Percentiles rank a stretch among this genome's conserved stretches.
These are phyloP conservation scores for Ophiodon elongatus DNA, from an alignment of 2,113 vertebrate species.

Conservation along the genomic window DNA sequence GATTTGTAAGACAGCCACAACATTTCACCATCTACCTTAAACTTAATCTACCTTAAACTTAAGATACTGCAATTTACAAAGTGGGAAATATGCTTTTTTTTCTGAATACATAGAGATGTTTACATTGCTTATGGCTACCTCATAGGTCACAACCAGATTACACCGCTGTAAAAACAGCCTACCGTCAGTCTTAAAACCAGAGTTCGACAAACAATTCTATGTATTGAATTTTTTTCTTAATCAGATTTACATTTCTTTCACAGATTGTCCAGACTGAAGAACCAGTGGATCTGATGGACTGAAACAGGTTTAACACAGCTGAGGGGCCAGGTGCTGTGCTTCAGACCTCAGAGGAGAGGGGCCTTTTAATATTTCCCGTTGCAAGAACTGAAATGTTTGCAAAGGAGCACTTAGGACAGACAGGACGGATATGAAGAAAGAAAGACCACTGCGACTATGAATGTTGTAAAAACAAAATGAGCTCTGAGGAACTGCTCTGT, in stretches of 20 bases:
- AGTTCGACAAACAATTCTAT: not conserved
- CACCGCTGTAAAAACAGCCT: not conserved
- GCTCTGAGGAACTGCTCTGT: conserved; percentile 62
- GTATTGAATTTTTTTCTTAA: conserved; percentile 6
- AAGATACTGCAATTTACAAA: not conserved
- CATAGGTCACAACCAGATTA: not conserved
- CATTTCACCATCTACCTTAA: not conserved
- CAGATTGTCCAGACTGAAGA: conserved; percentile 63
- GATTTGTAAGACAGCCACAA: conserved; percentile 1
- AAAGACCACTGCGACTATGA: conserved; percentile 88
- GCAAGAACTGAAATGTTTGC: conserved; percentile 69
- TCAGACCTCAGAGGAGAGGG: conserved; percentile 66
- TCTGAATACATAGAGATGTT: not conserved
- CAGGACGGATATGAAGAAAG: conserved; percentile 69
- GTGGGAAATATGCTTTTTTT: not conserved
- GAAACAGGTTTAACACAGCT: conserved; percentile 43
- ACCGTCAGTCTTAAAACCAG: not conserved
- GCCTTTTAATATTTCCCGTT: conserved; percentile 62
- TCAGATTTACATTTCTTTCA: conserved; percentile 25
- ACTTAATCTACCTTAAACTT: not conserved
- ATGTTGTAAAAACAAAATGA: conserved; percentile 87
- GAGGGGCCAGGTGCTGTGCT: conserved; percentile 30
- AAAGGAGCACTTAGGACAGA: conserved; percentile 90
- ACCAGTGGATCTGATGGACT: conserved; percentile 42
- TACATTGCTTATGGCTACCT: not conserved